A percentile compares a stretch with the other conserved stretches of the same genome.
These are phyloP conservation scores for Heliconius ismenius DNA, from an alignment of 2,888 invertebrate genomes.

Conservation along the genomic window DNA sequence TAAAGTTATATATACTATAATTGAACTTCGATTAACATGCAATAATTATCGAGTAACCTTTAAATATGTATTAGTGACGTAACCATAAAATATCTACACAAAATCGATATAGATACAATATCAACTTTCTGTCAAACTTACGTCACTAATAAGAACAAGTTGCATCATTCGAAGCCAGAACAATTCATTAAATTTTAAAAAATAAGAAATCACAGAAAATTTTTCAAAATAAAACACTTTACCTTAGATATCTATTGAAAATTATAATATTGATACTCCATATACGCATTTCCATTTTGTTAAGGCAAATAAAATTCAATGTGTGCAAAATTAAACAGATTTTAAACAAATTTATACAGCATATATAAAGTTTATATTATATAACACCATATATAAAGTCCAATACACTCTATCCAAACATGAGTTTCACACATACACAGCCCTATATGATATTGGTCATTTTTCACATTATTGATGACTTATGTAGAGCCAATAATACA, in stretches of 20 bases:
- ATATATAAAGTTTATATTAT: constrained; percentile 22
- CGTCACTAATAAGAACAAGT: constrained; percentile 20
- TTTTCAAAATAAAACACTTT: constrained; percentile 2
- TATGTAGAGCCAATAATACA: constrained; percentile 26
- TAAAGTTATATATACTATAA: constrained; percentile 28
- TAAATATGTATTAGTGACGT: constrained; percentile 19
- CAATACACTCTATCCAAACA: constrained; percentile 36
- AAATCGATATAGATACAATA: background rate
- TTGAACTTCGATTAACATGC: constrained; percentile 33
- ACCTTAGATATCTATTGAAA: background rate
- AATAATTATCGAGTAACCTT: constrained; percentile 23
- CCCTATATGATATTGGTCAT: constrained; percentile 47
- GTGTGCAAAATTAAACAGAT: constrained; percentile 7
- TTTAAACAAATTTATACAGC: constrained; percentile 25
- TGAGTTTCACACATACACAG: constrained; percentile 50
- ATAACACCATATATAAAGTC: constrained; percentile 20
- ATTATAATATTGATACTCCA: constrained; percentile 1
- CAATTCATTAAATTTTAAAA: background rate
- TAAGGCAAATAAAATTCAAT: constrained; percentile 25
- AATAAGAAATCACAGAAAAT: background rate
- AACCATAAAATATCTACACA: background rate
- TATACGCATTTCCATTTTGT: background rate
- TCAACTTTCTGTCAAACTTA: background rate
- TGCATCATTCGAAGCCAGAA: constrained; percentile 22
- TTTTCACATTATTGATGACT: constrained; percentile 30